A percentile compares a stretch with the other conserved stretches of the same genome.
Conservation (phyloP, 2,113 vertebrate species). For the Crotalus helleri region DNA sequence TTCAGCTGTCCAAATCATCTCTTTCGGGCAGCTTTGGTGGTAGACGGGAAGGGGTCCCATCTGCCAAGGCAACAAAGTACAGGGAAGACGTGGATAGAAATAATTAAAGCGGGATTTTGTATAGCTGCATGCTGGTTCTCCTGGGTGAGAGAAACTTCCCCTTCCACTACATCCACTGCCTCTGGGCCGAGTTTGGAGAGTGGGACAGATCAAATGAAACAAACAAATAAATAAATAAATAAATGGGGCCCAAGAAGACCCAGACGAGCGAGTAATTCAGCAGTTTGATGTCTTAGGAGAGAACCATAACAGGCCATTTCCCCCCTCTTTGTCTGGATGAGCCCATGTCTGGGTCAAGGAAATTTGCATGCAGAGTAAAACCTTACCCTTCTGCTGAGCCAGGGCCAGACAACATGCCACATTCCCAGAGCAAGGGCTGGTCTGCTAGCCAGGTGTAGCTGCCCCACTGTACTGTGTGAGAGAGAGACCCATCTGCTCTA, state of each 20-base stretch:
- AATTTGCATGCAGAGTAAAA: constrained; percentile 64
- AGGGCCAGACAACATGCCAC: constrained; percentile 32
- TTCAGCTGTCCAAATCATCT: background rate
- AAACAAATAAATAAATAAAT: too few relatives aligned
- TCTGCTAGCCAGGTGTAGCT: constrained; percentile 47
- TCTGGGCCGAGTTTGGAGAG: too few relatives aligned
- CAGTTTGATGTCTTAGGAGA: background rate
- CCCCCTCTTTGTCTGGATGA: constrained; percentile 58
- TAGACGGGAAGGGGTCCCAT: background rate
- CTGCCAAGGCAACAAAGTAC: background rate
- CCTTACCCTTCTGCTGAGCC: constrained; percentile 19
- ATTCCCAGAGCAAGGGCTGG: background rate
- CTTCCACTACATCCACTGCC: background rate
- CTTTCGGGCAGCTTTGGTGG: background rate
- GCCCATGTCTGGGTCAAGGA: constrained; percentile 40
- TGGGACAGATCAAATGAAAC: too few relatives aligned
- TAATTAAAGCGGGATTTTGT: background rate
- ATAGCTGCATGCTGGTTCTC: background rate
- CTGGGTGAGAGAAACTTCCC: background rate
- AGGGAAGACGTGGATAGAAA: background rate
- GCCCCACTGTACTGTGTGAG: background rate
- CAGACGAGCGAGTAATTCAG: background rate
- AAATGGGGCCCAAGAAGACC: background rate
- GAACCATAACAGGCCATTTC: too few relatives aligned
- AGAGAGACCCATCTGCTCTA: constrained; percentile 33